Conservation (phyloP, 2,888 invertebrate genomes). For the Panzeria rudis region DNA sequence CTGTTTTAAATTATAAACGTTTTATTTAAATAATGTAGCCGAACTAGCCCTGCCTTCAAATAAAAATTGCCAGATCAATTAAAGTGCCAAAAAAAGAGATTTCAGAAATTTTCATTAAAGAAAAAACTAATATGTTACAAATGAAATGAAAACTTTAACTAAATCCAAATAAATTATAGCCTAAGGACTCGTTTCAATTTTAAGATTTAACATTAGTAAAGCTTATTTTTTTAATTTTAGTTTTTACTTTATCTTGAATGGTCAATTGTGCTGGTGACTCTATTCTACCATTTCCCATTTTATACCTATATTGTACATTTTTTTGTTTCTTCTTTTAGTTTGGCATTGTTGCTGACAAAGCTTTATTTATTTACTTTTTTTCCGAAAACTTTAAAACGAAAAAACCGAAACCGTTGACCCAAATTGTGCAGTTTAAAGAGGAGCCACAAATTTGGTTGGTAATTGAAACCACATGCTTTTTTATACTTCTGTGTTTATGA, state of each 20-base stretch:
- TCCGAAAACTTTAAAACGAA: slow-evolving; percentile 3
- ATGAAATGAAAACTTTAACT: too few species aligned
- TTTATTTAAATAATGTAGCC: too few species aligned
- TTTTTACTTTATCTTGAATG: slow-evolving; percentile 33
- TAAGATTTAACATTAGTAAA: too few species aligned
- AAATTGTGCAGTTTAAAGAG: slow-evolving; percentile 43
- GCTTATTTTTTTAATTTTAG: slow-evolving; percentile 10
- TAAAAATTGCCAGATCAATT: too few species aligned
- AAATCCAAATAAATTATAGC: too few species aligned
- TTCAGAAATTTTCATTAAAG: too few species aligned
- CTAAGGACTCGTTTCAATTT: too few species aligned
- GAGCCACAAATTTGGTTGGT: slow-evolving; percentile 46
- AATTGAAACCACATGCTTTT: slow-evolving; percentile 60
- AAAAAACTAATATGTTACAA: too few species aligned
- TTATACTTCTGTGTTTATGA: not conserved
- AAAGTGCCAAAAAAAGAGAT: too few species aligned
- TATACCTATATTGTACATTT: not conserved
- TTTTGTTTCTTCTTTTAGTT: not conserved
- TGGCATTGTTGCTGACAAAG: slow-evolving; percentile 42
- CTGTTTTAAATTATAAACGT: not conserved
- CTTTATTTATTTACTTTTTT: not conserved
- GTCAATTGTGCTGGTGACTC: slow-evolving; percentile 31
- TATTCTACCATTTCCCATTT: slow-evolving; percentile 22
- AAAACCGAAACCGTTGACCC: slow-evolving; percentile 53
- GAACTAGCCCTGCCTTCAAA: too few species aligned